These are phyloP conservation scores for Noturus placidus DNA, from an alignment of 2,113 vertebrate genomes.

Conservation along the genomic window DNA sequence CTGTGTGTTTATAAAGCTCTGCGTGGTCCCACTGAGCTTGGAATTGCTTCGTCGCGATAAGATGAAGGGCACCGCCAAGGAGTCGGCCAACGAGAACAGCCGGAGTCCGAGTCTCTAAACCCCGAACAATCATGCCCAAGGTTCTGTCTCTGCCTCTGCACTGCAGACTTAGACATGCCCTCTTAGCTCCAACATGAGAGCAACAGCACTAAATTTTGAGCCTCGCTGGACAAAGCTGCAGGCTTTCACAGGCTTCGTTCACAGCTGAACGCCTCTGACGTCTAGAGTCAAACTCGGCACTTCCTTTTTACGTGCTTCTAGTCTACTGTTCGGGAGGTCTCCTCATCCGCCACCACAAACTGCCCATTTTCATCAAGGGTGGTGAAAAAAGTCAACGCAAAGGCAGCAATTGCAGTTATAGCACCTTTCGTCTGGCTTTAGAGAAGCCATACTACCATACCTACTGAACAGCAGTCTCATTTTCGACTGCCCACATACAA, in stretches of 20 bases:
- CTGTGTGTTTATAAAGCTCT: background rate
- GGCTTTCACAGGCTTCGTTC: slow-evolving; percentile 11
- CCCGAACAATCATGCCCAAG: slow-evolving; percentile 7
- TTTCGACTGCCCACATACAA: slow-evolving; percentile 36
- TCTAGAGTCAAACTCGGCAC: slow-evolving; percentile 24
- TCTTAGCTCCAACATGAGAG: slow-evolving; percentile 2
- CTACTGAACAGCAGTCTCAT: slow-evolving; percentile 5
- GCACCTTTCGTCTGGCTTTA: background rate
- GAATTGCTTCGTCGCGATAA: slow-evolving; percentile 32
- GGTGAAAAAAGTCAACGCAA: background rate
- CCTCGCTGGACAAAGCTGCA: slow-evolving; percentile 16
- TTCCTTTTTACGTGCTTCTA: slow-evolving; percentile 18
- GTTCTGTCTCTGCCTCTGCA: slow-evolving; percentile 5
- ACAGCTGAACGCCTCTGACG: slow-evolving; percentile 30
- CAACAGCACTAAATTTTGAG: slow-evolving; percentile 29
- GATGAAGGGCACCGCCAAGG: background rate
- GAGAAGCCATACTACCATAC: background rate
- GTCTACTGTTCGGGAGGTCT: background rate
- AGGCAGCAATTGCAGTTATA: background rate
- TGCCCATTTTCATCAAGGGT: slow-evolving; percentile 2
- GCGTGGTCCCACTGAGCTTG: slow-evolving; percentile 19
- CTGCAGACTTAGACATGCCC: slow-evolving; percentile 26
- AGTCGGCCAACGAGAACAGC: slow-evolving; percentile 30
- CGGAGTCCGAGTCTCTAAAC: slow-evolving; percentile 13
- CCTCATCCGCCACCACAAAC: background rate